These are phyloP conservation scores for Pachyuromys duprasi DNA, from an alignment of 2,797 vertebrate genomes.

Conservation along the genomic window DNA sequence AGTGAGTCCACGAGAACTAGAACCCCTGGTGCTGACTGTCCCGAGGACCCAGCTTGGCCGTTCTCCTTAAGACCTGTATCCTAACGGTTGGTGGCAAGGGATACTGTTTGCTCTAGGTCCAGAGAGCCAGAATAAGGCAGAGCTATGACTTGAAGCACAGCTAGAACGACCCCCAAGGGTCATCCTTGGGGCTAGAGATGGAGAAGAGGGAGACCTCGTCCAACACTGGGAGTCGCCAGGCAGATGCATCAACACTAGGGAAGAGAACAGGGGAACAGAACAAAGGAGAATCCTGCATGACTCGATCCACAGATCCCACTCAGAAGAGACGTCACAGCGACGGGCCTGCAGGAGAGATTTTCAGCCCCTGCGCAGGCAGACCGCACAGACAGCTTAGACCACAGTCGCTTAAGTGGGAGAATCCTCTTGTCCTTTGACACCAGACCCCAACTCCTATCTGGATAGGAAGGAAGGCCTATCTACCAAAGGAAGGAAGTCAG, in stretches of 20 bases:
- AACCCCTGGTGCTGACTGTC: background rate
- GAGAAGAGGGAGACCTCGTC: background rate
- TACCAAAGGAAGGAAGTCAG: background rate
- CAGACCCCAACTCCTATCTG: background rate
- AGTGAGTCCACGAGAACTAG: background rate
- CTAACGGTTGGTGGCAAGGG: background rate
- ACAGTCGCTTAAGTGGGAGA: background rate
- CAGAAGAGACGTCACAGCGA: background rate
- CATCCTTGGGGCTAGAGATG: background rate
- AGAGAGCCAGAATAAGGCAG: background rate
- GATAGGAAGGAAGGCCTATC: background rate
- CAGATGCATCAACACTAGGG: background rate
- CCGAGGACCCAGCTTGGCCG: background rate
- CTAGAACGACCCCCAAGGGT: background rate
- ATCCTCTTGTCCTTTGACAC: background rate
- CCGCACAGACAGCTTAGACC: background rate
- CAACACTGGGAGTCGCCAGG: background rate
- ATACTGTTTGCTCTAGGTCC: background rate
- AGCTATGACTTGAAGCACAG: background rate
- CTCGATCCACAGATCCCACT: background rate
- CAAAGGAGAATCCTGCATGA: background rate
- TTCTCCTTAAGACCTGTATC: background rate
- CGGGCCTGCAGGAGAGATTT: rapidly evolving
- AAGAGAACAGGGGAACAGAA: background rate
- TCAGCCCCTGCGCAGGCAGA: background rate